Evolutionary conservation across 2,113 vertebrate genomes (phyloP), one percentile per base, ranked within the genome.

Genomic region (Pongo pygmaeus): DNA sequence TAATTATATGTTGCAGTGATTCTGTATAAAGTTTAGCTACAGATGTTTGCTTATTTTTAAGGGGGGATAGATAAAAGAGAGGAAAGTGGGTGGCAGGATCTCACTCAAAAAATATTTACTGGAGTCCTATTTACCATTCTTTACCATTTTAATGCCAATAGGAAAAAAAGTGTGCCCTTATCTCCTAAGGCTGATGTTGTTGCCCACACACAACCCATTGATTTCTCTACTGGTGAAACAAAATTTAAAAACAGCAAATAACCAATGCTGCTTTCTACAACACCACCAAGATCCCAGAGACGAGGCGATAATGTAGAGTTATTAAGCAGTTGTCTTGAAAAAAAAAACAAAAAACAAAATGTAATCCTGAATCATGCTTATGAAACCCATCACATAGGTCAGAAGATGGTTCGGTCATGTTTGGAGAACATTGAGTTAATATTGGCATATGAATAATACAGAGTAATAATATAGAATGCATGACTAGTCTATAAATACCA

Each of bases 31-130:
- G 35, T 83, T 93, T 6, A 88, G 59, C 17, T 80, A 59, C 6
- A 77, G 32, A 55, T 12, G 88, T 87, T 97, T 97, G 48, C 79
- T 95, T 90, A 80, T 85, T 96, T 91, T 89, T 83, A 30, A 87
- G 17, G 10, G 4, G 3, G 16, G 0, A 46, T 92, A 86, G 23
- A 32, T 69, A 74, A 77, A 84, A 95, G 17, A 23, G 2, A 94
- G 9, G 20, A 92, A 72, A 59, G 6, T 12, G 0, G 8, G 12
- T 57, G 57, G n/a, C 27, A 89, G 35, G 91, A 86, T 85, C 43
- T 85, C 16, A 27, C 38, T 88, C 14, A 23, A 78, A 81, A 79
- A 86, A 3, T 50, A 0, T 94, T 84, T 77, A 55, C 87, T n/a
- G 32, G 94, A 87, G 23, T 14, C 11, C 22, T 89, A 0, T 5